phyloP scores from a whole-genome alignment of 2,888 invertebrate genomes.

The Tromatobia lineatoria region DNA sequence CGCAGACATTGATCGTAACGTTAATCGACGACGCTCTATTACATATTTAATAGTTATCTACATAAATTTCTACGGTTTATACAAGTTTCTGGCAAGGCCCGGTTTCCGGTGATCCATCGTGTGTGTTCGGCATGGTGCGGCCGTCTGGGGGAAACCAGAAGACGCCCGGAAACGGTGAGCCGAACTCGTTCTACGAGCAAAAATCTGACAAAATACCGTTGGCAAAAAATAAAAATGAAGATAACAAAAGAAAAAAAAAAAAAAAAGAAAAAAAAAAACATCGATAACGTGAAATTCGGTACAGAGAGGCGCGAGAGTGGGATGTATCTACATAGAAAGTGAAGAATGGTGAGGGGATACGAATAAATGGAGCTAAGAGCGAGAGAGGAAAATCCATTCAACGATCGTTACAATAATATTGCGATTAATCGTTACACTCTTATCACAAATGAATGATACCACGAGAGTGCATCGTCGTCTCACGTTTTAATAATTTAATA shows the following conservation, averaged over 20 bases:
- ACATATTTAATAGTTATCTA: slow-evolving; percentile 77
- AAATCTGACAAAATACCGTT: slow-evolving; percentile 54
- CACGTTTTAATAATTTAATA: slow-evolving; percentile 64
- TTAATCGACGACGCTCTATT: slow-evolving; percentile 53
- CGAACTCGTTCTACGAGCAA: slow-evolving; percentile 66
- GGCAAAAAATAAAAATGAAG: slow-evolving; percentile 36
- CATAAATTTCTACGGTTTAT: slow-evolving; percentile 77
- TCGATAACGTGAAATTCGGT: slow-evolving; percentile 38
- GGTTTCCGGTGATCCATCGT: slow-evolving; percentile 1
- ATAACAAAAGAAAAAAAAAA: slow-evolving; percentile 28
- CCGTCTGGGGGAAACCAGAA: slow-evolving; percentile 3
- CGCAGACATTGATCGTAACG: slow-evolving; percentile 40
- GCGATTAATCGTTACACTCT: slow-evolving; percentile 50
- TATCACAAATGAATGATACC: slow-evolving; percentile 51
- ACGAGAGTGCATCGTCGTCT: slow-evolving; percentile 16
- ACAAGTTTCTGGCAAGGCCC: slow-evolving; percentile 56
- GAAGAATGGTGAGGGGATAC: background rate
- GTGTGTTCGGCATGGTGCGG: slow-evolving; percentile 11
- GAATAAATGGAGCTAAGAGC: slow-evolving; percentile 43
- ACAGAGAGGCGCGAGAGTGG: slow-evolving; percentile 1
- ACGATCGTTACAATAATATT: slow-evolving; percentile 57
- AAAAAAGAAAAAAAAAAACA: slow-evolving; percentile 38
- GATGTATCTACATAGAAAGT: slow-evolving; percentile 24
- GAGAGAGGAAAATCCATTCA: slow-evolving; percentile 55
- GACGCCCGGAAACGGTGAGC: slow-evolving; percentile 19